Evolutionary conservation across 2,888 invertebrate species (phyloP), one percentile per base, ranked within the genome.

Genomic region (Acrobasis consociella): DNA sequence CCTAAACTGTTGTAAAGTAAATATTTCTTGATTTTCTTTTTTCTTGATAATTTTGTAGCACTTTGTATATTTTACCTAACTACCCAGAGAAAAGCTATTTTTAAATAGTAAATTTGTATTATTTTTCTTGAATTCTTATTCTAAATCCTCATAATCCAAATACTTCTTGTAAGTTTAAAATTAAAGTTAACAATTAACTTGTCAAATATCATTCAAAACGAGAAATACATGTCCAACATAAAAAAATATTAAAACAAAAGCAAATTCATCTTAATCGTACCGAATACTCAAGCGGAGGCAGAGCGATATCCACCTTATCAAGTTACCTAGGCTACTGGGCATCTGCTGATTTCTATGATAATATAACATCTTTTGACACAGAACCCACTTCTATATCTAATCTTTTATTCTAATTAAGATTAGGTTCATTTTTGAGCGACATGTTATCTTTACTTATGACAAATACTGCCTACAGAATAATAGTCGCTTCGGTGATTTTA

Each of bases 241-340:
- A 65, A 81, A n/a, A 85, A 86, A 85, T 82, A 81, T 70, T 81
- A 82, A 84, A 86, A 89, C 80, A 88, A 89, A 87, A 87, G 80
- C 78, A 83, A 83, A 79, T 86, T 87, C 83, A 81, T 86, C 86
- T 91, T 91, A 88, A 91, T 91, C 87, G 84, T 84, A 85, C 85
- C 85, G 87, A 91, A 91, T 90, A 91, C 87, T 89, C 76, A 83
- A 84, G 82, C 85, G 84, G 82, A 85, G 86, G 89, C 86, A 87
- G 85, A 89, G 83, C 83, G 87, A 89, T 91, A 89, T 89, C 86
- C 91, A 91, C 82, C 82, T 87, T 90, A 86, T 92, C 89, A 79
- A 82, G 86, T 92, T 92, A 92, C 92, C 91, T 91, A 92, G 91
- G 92, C 92, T 91, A 91, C 92, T 91, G 92, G 91, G 86, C 88